phyloP scores from a whole-genome alignment of 2,888 invertebrate genomes.

The Calliopum simillimum region DNA sequence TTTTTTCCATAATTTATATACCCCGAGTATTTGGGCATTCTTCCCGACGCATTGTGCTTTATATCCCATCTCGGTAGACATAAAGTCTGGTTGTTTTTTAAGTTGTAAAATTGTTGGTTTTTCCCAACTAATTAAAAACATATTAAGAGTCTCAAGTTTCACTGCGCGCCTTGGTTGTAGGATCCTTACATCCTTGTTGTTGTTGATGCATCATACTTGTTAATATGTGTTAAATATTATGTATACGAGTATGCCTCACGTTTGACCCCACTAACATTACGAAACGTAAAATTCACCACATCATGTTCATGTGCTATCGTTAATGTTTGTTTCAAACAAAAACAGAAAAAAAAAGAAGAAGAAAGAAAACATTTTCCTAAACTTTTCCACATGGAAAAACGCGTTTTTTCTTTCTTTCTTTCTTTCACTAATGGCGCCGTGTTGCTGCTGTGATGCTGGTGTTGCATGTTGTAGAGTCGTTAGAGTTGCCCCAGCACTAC shows the following conservation, averaged over 20 bases:
- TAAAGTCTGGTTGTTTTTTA: too few species aligned
- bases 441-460: not conserved
- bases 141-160: constrained; percentile 18
- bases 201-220: constrained; percentile 13
- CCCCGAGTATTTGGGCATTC: too few species aligned
- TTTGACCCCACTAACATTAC: not conserved
- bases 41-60: too few species aligned
- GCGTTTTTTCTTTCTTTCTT: too few species aligned
- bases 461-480: not conserved
- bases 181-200: not conserved
- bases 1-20: too few species aligned
- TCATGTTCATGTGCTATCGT: not conserved
- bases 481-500: not conserved
- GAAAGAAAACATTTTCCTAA: not conserved
- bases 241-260: not conserved
- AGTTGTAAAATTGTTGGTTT: not conserved
- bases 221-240: constrained; percentile 4
- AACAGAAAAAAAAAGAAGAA: too few species aligned
- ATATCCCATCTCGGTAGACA: too few species aligned
- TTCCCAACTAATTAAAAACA: constrained; percentile 21
- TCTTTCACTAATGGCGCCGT: not conserved
- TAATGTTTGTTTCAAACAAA: constrained; percentile 6
- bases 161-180: too few species aligned
- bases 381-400: constrained; percentile 7
- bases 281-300: not conserved